Conservation (phyloP, 2,888 invertebrate genomes). For the Eristalinus aeneus region DNA sequence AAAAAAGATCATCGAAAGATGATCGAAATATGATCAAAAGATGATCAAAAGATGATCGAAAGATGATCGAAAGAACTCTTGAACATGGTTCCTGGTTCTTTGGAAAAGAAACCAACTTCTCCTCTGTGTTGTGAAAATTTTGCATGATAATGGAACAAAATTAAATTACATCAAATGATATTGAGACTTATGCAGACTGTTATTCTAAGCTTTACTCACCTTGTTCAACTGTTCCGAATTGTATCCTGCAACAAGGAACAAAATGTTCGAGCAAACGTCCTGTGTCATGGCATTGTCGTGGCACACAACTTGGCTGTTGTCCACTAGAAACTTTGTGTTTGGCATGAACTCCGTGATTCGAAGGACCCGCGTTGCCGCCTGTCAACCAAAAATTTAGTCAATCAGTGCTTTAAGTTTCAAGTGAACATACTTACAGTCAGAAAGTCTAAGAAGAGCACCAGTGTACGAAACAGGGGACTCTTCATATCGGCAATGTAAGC, state of each 20-base stretch:
- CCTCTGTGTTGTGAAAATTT: too few relatives aligned
- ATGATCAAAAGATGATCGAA: too few relatives aligned
- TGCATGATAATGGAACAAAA: too few relatives aligned
- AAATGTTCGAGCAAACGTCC: slow-evolving; percentile 83
- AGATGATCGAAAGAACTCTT: too few relatives aligned
- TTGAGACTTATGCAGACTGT: too few relatives aligned
- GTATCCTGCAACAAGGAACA: slow-evolving; percentile 84
- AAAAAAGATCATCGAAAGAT: too few relatives aligned
- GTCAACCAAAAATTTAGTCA: slow-evolving; percentile 18
- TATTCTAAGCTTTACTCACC: too few relatives aligned
- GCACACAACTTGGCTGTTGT: slow-evolving; percentile 81
- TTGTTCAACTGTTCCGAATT: slow-evolving; percentile 83
- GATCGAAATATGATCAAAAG: too few relatives aligned
- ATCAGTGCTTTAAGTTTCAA: not conserved
- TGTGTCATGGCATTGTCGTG: slow-evolving; percentile 81
- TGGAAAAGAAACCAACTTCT: too few relatives aligned
- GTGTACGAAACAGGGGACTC: slow-evolving; percentile 80
- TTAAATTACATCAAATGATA: too few relatives aligned
- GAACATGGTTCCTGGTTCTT: too few relatives aligned
- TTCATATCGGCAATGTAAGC: slow-evolving; percentile 81
- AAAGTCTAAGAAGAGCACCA: slow-evolving; percentile 78
- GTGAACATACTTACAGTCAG: slow-evolving; percentile 75
- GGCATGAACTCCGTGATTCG: slow-evolving; percentile 80
- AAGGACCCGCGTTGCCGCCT: slow-evolving; percentile 79
- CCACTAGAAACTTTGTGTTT: slow-evolving; percentile 79